Percentiles rank a stretch among this genome's conserved stretches.
These are phyloP conservation scores for Forbesichthys agassizii DNA, from an alignment of 2,113 vertebrate species.

Conservation along the genomic window DNA sequence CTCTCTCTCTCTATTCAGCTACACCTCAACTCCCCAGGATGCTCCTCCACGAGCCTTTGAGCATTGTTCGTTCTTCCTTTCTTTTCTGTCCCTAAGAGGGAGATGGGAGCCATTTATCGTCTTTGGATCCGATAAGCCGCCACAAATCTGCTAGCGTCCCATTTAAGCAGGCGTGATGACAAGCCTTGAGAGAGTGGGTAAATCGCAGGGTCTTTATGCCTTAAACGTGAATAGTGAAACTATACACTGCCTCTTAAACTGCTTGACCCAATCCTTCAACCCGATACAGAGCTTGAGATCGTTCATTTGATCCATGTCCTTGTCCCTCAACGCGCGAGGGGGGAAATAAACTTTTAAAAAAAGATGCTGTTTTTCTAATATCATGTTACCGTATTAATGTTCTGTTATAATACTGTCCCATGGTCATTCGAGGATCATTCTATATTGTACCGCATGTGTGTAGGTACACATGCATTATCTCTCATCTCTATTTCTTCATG, in stretches of 20 bases:
- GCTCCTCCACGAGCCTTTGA: constrained; percentile 3
- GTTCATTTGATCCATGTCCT: neutral
- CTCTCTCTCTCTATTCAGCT: neutral
- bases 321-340: no score
- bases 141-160: constrained; percentile 32
- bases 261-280: constrained; percentile 17
- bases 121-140: constrained; percentile 15
- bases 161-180: constrained; percentile 40
- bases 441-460: no score
- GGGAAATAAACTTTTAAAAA: no score
- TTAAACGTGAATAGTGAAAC: constrained; percentile 31
- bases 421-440: no score
- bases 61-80: neutral
- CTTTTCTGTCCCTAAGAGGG: neutral
- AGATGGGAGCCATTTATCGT: constrained; percentile 34
- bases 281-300: constrained; percentile 7
- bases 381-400: no score
- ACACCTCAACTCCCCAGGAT: neutral
- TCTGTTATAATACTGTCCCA: no score
- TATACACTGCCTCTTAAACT: neutral
- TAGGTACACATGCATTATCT: no score
- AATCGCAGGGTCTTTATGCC: constrained; percentile 22
- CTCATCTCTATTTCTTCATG: no score
- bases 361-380: no score
- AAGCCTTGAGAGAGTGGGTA: constrained; percentile 30